Conservation (phyloP, 1,140 invertebrate species). For the Adoxophyes honmai region DNA sequence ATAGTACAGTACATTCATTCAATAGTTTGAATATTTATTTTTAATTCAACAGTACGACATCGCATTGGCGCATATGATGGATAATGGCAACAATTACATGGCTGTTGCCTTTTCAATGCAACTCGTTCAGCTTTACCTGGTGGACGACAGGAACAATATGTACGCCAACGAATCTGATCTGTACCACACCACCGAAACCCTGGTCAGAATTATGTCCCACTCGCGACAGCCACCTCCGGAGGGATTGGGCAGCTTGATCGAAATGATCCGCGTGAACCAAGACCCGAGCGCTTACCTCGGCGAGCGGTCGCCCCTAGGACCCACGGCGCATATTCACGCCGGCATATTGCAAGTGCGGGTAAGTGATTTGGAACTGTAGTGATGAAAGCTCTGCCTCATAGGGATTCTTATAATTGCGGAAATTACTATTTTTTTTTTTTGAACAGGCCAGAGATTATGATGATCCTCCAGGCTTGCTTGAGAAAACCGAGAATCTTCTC, state of each 20-base stretch:
- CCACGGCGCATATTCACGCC: conserved; percentile 94
- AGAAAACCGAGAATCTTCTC: conserved; percentile 96
- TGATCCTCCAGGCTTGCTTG: conserved; percentile 95
- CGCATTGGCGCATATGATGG: conserved; percentile 91
- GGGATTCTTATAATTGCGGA: too few relatives aligned
- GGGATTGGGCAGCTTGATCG: conserved; percentile 86
- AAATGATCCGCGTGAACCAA: conserved; percentile 85
- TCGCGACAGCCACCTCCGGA: conserved; percentile 87
- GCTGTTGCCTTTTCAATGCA: conserved; percentile 94
- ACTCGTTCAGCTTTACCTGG: conserved; percentile 90
- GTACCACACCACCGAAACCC: conserved; percentile 89
- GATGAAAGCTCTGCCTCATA: too few relatives aligned
- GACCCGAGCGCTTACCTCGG: conserved; percentile 81
- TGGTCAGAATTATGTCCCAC: conserved; percentile 85
- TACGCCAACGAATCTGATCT: conserved; percentile 91
- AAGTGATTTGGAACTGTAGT: conserved; percentile 48
- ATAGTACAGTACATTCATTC: too few relatives aligned
- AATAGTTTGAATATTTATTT: conserved; percentile 13
- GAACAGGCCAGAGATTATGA: conserved; percentile 91
- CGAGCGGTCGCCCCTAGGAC: conserved; percentile 84
- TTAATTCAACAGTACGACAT: conserved; percentile 86
- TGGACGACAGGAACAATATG: conserved; percentile 90
- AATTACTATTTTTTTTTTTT: too few relatives aligned
- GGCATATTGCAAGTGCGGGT: conserved; percentile 90
- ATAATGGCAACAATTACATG: conserved; percentile 90